Evolutionary conservation across 2,888 invertebrate species (phyloP).

Genomic region (Pristionchus mayeri): DNA sequence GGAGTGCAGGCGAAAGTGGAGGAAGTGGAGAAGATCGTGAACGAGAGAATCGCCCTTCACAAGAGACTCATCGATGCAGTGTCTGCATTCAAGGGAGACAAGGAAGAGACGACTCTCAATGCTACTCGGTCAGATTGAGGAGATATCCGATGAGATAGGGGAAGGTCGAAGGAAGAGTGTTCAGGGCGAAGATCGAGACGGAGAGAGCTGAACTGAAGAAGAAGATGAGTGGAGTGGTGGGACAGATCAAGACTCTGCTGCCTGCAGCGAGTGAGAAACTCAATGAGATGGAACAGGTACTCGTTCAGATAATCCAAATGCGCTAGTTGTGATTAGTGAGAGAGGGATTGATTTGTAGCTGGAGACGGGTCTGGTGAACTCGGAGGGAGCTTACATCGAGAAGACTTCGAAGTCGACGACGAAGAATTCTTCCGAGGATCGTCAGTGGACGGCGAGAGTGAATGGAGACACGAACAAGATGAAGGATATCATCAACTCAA

Average conservation of each 20-base stretch:
- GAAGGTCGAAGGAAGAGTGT: neutral
- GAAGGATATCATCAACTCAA: conserved; percentile 51
- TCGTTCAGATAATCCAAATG: neutral
- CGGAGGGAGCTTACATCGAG: conserved; percentile 27
- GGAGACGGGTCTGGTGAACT: neutral
- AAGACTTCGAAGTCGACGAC: conserved; percentile 31
- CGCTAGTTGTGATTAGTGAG: neutral
- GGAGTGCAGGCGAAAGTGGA: conserved; percentile 40
- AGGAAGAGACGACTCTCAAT: conserved; percentile 71
- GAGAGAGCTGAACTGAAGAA: conserved; percentile 38
- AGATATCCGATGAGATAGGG: too few relatives aligned
- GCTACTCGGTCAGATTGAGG: conserved; percentile 37
- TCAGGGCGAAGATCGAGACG: conserved; percentile 80
- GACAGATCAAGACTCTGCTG: conserved; percentile 34
- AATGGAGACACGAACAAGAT: conserved; percentile 49
- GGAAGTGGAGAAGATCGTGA: neutral
- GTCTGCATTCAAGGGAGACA: conserved; percentile 81
- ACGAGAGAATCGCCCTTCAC: conserved; percentile 15
- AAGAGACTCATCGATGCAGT: conserved; percentile 80
- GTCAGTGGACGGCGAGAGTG: conserved; percentile 21
- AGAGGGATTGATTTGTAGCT: neutral
- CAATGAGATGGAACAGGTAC: conserved; percentile 61
- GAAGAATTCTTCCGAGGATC: conserved; percentile 46
- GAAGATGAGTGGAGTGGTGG: conserved; percentile 39
- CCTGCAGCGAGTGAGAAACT: conserved; percentile 36